A percentile compares a stretch with the other conserved stretches of the same genome.
phyloP scores from a whole-genome alignment of 1,140 invertebrate genomes.

The Drosophila leontia region DNA sequence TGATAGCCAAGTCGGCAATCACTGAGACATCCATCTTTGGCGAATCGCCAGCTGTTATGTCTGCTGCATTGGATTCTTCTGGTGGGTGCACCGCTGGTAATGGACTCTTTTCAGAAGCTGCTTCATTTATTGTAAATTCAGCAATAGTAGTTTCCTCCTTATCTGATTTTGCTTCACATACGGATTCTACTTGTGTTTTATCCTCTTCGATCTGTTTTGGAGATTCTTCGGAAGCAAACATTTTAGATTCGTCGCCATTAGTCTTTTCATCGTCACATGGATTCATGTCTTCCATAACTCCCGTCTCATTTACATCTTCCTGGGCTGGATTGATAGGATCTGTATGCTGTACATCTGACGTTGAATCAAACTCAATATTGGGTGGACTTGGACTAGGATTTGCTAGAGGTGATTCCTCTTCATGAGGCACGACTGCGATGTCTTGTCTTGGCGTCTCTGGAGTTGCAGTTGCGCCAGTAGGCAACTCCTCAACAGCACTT shows the following conservation, averaged over 20 bases:
- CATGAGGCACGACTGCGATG: not conserved
- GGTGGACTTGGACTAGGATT: not conserved
- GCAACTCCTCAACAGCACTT: not conserved
- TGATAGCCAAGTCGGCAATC: not conserved
- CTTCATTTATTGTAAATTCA: not conserved
- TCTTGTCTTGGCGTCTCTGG: not conserved
- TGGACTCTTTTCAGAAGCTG: not conserved
- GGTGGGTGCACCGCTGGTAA: not conserved
- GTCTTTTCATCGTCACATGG: not conserved
- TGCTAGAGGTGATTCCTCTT: not conserved
- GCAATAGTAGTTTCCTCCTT: not conserved
- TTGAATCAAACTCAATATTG: not conserved
- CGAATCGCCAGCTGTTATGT: not conserved
- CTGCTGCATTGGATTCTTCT: not conserved
- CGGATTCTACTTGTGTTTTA: not conserved
- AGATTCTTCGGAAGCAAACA: not conserved
- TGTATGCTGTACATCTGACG: not conserved
- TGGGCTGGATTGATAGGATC: not conserved
- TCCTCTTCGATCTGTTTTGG: not conserved
- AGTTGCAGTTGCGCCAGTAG: not conserved
- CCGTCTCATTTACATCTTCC: not conserved
- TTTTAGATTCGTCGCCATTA: not conserved
- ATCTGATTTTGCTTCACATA: not conserved
- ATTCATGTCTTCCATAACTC: not conserved
- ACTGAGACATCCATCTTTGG: not conserved